A percentile compares a stretch with the other conserved stretches of the same genome.
Conservation (phyloP, 2,113 vertebrate species). For the Pollimyrus isidori region DNA sequence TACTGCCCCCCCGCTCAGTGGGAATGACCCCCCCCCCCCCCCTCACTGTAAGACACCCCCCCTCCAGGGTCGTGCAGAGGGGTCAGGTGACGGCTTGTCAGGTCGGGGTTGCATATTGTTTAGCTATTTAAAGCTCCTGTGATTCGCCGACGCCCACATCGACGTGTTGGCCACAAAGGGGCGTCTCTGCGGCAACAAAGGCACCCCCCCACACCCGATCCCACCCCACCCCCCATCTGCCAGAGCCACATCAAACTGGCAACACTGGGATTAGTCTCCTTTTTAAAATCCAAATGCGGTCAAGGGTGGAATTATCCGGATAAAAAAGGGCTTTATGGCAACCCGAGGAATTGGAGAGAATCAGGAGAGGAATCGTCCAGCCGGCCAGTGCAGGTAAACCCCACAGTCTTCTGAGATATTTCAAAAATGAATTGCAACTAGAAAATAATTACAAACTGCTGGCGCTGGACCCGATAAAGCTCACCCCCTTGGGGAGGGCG, state of each 20-base stretch:
- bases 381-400: not conserved
- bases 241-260: constrained; percentile 28
- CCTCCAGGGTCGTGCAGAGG: not conserved
- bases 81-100: not conserved
- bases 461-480: not conserved
- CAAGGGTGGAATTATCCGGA: constrained; percentile 37
- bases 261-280: constrained; percentile 12
- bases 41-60: not conserved
- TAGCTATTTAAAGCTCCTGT: not conserved
- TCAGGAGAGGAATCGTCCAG: not conserved
- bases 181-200: constrained; percentile 17
- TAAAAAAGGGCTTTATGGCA: not conserved
- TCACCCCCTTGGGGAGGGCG: not conserved
- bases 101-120: not conserved
- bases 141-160: not conserved
- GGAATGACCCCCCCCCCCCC: not conserved
- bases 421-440: not conserved
- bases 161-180: constrained; percentile 2
- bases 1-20: not conserved
- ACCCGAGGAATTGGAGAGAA: not conserved
- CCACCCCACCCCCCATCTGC: constrained; percentile 39
- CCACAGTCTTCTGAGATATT: not conserved
- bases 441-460: not conserved
- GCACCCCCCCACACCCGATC: constrained; percentile 8
- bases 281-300: constrained; percentile 26